Evolutionary conservation across 1,140 invertebrate genomes (phyloP).

Genomic region (Drosophila watanabei): DNA sequence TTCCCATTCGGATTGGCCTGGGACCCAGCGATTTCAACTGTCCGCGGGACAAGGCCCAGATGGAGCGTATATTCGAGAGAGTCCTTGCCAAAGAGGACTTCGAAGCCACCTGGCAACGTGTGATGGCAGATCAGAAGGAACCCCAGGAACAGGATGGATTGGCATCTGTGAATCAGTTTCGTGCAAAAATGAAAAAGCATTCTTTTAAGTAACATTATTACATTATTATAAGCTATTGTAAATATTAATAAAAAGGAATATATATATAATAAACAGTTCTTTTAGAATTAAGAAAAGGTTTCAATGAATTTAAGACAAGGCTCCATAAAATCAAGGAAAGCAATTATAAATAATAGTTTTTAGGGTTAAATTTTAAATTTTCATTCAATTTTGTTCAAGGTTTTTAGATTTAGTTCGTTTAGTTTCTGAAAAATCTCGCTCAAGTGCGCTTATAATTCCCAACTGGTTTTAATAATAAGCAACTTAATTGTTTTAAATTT

Average conservation of each 20-base stretch:
- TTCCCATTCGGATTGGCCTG: slow-evolving; percentile 43
- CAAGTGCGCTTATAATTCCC: too few species aligned
- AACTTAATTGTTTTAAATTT: too few species aligned
- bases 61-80: slow-evolving; percentile 59
- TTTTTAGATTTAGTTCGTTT: too few species aligned
- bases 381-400: too few species aligned
- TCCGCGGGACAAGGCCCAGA: slow-evolving; percentile 45
- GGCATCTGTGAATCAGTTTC: slow-evolving; percentile 56
- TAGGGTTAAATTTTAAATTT: too few species aligned
- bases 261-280: too few species aligned
- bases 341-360: too few species aligned
- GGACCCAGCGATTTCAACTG: slow-evolving; percentile 46
- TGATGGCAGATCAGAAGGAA: slow-evolving; percentile 8
- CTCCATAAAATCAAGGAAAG: too few species aligned
- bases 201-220: neutral
- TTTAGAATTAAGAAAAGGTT: too few species aligned
- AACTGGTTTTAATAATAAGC: too few species aligned
- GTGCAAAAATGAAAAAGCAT: slow-evolving; percentile 24
- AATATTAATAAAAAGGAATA: neutral
- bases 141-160: slow-evolving; percentile 12
- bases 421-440: too few species aligned
- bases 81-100: slow-evolving; percentile 41
- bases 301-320: too few species aligned
- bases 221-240: neutral
- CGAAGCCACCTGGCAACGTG: slow-evolving; percentile 48